phyloP scores from a whole-genome alignment of 2,888 invertebrate species.

The Brenthis ino region DNA sequence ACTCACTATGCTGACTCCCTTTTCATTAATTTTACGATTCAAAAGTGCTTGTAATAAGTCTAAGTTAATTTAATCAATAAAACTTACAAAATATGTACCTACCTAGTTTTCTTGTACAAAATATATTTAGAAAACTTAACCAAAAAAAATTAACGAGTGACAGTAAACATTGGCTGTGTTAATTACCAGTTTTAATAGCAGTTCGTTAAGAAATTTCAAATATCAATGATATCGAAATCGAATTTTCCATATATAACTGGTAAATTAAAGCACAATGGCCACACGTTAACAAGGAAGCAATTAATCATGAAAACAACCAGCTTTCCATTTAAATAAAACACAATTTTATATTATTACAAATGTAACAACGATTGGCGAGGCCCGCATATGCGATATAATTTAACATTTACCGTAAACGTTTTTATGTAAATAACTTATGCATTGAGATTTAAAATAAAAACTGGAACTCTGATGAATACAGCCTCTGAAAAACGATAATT shows the following conservation, averaged over 20 bases:
- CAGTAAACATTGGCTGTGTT: too few relatives aligned
- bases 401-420: conserved; percentile 35
- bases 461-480: conserved; percentile 4
- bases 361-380: conserved; percentile 34
- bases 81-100: too few relatives aligned
- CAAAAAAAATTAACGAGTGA: too few relatives aligned
- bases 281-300: conserved; percentile 43
- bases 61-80: too few relatives aligned
- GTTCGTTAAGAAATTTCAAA: conserved; percentile 12
- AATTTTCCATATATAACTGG: conserved; percentile 33
- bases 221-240: conserved; percentile 33
- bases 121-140: too few relatives aligned
- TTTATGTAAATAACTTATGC: conserved; percentile 13
- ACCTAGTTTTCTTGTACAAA: too few relatives aligned
- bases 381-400: conserved; percentile 36
- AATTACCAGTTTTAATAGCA: background rate
- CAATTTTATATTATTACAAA: conserved; percentile 37
- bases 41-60: too few relatives aligned
- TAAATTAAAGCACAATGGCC: conserved; percentile 39
- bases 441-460: conserved; percentile 6
- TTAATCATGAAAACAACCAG: conserved; percentile 42
- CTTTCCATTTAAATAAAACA: conserved; percentile 40
- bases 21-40: too few relatives aligned
- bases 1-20: too few relatives aligned
- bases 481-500: conserved; percentile 11